A percentile compares a stretch with the other conserved stretches of the same genome.
Conservation (phyloP, 2,113 vertebrate species). For the Urocolius indicus region DNA sequence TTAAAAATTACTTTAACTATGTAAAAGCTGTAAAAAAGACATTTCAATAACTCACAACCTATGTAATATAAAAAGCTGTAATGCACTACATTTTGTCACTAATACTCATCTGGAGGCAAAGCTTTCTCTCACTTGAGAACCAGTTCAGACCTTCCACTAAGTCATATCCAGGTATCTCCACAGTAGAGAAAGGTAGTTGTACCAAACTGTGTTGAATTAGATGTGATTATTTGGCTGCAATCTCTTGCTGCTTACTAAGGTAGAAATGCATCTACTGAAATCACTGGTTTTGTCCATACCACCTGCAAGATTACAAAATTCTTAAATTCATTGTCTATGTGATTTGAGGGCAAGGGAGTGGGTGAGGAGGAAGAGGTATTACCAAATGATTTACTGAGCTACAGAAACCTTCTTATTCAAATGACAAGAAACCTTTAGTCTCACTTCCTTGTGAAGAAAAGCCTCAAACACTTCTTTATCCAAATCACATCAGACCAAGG, state of each 20-base stretch:
- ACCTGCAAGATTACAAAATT: not conserved
- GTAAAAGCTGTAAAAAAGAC: not conserved
- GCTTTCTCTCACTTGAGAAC: not conserved
- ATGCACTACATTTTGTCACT: not conserved
- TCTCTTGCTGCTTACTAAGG: constrained; percentile 1
- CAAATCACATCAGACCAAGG: not conserved
- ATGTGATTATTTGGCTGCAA: constrained; percentile 26
- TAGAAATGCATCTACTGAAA: not conserved
- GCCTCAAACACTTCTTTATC: not conserved
- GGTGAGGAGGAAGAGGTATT: not conserved
- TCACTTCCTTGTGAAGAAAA: not conserved
- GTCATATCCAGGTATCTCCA: constrained; percentile 33
- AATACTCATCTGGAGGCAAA: not conserved
- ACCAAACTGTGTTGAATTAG: constrained; percentile 58
- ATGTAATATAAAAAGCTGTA: not conserved
- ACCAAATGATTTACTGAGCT: not conserved
- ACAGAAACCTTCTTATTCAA: not conserved
- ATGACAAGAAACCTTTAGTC: not conserved
- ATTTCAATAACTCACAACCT: not conserved
- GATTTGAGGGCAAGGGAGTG: accelerated
- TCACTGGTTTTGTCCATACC: not conserved
- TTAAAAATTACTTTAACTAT: not conserved
- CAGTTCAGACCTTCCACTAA: constrained; percentile 34
- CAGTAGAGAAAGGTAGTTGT: constrained; percentile 16
- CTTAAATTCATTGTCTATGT: not conserved